phyloP scores from a whole-genome alignment of 2,113 vertebrate species.

The Zapornia atra region DNA sequence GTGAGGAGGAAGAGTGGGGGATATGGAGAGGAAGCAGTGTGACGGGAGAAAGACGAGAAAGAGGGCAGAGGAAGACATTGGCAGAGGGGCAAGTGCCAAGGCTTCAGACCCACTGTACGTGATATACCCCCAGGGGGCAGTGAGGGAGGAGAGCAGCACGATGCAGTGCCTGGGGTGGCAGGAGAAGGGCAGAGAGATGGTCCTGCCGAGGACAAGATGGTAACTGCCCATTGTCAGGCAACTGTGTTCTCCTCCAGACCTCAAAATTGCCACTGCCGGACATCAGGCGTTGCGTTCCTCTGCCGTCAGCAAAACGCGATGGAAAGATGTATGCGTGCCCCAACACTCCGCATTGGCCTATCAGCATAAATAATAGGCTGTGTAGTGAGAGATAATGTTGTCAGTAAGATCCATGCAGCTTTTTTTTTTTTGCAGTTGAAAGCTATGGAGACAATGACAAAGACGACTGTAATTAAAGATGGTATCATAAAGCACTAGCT shows the following conservation, averaged over 20 bases:
- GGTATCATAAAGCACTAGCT: constrained; percentile 13
- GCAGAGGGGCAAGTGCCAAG: accelerated
- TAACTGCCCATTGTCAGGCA: background rate
- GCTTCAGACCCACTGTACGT: background rate
- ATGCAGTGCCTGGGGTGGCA: background rate
- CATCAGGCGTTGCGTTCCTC: background rate
- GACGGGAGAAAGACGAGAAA: background rate
- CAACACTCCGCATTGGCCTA: background rate
- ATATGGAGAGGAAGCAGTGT: background rate
- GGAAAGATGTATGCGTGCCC: background rate
- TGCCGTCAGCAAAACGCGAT: background rate
- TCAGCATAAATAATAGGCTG: background rate
- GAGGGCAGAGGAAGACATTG: background rate
- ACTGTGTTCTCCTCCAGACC: background rate
- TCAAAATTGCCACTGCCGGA: accelerated
- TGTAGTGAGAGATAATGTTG: background rate
- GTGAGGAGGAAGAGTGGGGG: background rate
- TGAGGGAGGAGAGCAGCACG: background rate
- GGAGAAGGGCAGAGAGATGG: background rate
- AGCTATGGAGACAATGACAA: background rate
- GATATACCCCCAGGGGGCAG: background rate
- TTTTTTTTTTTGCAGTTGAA: constrained; percentile 29
- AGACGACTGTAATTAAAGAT: constrained; percentile 23
- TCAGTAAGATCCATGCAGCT: background rate
- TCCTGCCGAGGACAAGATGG: background rate